Evolutionary conservation across 23 tunicate genomes (phyloP), one percentile per base, ranked within the genome.

Genomic region (Aplidium turbinatum): DNA sequence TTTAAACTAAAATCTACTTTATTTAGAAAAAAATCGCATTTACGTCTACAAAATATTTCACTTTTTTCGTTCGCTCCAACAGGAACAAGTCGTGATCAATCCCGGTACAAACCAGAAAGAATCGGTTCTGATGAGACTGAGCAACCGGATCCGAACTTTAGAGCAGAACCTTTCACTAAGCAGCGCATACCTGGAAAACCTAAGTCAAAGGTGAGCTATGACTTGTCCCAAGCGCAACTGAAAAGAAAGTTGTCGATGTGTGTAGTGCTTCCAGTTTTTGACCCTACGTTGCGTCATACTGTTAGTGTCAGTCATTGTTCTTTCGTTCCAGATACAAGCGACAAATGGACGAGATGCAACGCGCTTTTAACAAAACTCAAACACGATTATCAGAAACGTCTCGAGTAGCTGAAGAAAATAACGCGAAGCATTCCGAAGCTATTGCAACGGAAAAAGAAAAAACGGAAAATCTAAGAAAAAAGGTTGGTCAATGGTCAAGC

Each of bases 291-390:
- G n/a, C n/a, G n/a, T n/a, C n/a, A n/a, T n/a, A n/a, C n/a, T n/a
- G n/a, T n/a, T n/a, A n/a, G n/a, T n/a, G n/a, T n/a, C n/a, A n/a
- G n/a, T n/a, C n/a, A n/a, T n/a, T n/a, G n/a, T n/a, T n/a, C n/a
- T n/a, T n/a, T n/a, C 57, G 4, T 75, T 75, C 16, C 33, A 82
- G 91, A 31, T 91, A 91, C 75, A 85, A 79, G 51, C 38, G 79
- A 47, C 97, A 91, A 38, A 91, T 84, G 97, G 97, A 84, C 67
- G 97, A 91, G 70, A 91, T 84, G 91, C 91, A 84, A 54, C 46
- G 76, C 65, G 92, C 97, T 52, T 91, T 91, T 72, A 84, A 91
- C 63, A 55, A 75, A 58, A 91, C 97, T 22, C 80, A 85, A 21
- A 63, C 78, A 35, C 63, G 57, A 57, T 69, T 91, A 31, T 36